A percentile compares a stretch with the other conserved stretches of the same genome.
Evolutionary conservation across 2,113 vertebrate species (phyloP).

Genomic region (Oryzias woworae): DNA sequence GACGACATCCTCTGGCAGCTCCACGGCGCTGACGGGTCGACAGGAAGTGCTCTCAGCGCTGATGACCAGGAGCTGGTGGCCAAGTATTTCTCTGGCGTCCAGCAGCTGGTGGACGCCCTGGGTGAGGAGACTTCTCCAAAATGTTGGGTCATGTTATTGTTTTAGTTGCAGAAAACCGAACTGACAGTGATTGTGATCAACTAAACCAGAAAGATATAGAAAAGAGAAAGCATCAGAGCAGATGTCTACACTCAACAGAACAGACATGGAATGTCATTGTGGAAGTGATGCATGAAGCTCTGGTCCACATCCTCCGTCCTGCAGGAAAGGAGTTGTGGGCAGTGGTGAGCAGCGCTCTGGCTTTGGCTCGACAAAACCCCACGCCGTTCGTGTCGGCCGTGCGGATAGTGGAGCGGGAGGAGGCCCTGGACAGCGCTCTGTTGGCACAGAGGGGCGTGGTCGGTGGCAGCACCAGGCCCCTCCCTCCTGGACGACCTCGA

Average conservation of each 20-base stretch:
- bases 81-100: slow-evolving; percentile 85
- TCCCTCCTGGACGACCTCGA: slow-evolving; percentile 84
- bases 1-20: slow-evolving; percentile 86
- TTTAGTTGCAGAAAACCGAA: too few species aligned
- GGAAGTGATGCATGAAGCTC: neutral
- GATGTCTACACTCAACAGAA: too few species aligned
- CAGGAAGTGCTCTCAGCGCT: slow-evolving; percentile 39
- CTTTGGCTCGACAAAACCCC: slow-evolving; percentile 85
- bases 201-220: too few species aligned
- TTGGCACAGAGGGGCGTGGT: slow-evolving; percentile 65
- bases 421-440: slow-evolving; percentile 78
- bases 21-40: slow-evolving; percentile 49
- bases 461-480: slow-evolving; percentile 51
- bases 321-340: slow-evolving; percentile 83
- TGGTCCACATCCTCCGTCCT: neutral
- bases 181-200: too few species aligned
- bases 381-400: slow-evolving; percentile 88
- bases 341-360: slow-evolving; percentile 79
- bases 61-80: slow-evolving; percentile 76
- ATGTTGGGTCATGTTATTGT: neutral
- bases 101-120: slow-evolving; percentile 83
- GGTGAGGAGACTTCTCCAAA: slow-evolving; percentile 53
- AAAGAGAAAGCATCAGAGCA: too few species aligned
- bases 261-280: too few species aligned
- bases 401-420: slow-evolving; percentile 91